phyloP scores from a whole-genome alignment of 1,140 invertebrate genomes.

The Orussus abietinus region DNA sequence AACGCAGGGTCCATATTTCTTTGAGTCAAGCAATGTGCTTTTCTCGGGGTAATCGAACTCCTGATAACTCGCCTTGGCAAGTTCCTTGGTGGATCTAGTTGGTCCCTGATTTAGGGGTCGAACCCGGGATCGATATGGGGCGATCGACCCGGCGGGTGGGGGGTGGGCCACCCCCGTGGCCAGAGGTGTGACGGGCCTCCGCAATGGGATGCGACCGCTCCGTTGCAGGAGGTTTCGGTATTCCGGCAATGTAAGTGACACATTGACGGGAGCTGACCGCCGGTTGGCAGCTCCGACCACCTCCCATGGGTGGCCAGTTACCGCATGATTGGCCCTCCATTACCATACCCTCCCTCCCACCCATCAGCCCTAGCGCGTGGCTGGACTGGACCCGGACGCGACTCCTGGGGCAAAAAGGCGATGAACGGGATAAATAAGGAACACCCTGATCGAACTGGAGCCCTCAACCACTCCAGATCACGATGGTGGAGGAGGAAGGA shows the following conservation, averaged over 20 bases:
- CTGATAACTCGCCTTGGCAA: too few species aligned
- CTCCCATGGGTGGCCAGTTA: constrained; percentile 51
- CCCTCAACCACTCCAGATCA: neutral
- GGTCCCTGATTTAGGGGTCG: too few species aligned
- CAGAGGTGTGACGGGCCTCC: neutral
- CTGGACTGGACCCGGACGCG: neutral
- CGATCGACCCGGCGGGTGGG: too few species aligned
- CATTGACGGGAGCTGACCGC: constrained; percentile 52
- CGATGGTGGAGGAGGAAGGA: constrained; percentile 19
- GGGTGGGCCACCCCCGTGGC: too few species aligned
- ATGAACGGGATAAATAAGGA: too few species aligned
- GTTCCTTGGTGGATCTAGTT: too few species aligned
- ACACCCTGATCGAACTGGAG: neutral
- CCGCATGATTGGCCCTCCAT: constrained; percentile 54
- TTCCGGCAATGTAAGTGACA: constrained; percentile 51
- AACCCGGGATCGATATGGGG: too few species aligned
- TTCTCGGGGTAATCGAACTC: too few species aligned
- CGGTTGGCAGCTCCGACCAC: constrained; percentile 46
- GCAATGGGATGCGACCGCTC: constrained; percentile 9
- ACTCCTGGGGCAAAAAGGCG: too few species aligned
- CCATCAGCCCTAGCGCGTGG: constrained; percentile 19
- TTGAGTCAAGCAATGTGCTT: too few species aligned
- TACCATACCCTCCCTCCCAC: constrained; percentile 46
- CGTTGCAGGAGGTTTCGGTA: constrained; percentile 28
- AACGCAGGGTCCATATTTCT: too few species aligned